These are phyloP conservation scores for Australoheros scitulus DNA, from an alignment of 2,113 vertebrate species.

Conservation along the genomic window DNA sequence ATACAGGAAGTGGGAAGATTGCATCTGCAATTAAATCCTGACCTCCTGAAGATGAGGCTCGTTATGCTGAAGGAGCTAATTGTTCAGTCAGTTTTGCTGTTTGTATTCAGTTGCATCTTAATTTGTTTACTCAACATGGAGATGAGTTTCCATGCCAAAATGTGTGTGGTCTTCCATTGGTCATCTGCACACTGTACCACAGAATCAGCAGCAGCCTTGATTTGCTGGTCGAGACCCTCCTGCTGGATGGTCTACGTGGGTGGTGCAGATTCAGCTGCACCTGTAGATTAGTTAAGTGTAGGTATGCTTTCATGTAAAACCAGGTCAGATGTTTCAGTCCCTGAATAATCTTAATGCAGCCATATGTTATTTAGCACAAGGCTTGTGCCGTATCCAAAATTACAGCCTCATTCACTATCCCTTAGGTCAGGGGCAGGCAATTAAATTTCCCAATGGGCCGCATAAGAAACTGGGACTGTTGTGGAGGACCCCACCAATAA, in stretches of 20 bases:
- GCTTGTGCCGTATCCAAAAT: too few relatives aligned
- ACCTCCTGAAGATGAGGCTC: slow-evolving; percentile 22
- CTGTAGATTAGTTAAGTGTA: neutral
- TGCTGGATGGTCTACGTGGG: neutral
- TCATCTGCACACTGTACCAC: neutral
- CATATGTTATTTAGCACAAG: too few relatives aligned
- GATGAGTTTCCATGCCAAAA: slow-evolving; percentile 37
- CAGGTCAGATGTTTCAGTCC: neutral
- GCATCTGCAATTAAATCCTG: neutral
- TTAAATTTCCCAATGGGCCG: too few relatives aligned
- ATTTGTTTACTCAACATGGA: slow-evolving; percentile 44
- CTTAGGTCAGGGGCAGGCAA: too few relatives aligned
- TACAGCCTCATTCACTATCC: too few relatives aligned
- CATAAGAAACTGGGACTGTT: neutral
- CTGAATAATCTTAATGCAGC: neutral
- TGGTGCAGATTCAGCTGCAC: neutral
- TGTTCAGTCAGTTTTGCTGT: slow-evolving; percentile 28
- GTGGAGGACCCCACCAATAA: neutral
- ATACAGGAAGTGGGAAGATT: neutral
- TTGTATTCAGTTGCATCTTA: slow-evolving; percentile 32
- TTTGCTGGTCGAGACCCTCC: neutral
- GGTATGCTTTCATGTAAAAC: neutral
- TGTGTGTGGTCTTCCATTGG: neutral
- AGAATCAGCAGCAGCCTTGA: neutral
- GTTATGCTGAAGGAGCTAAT: slow-evolving; percentile 18